Percentiles rank a stretch among this genome's conserved stretches.
phyloP scores from a whole-genome alignment of 2,797 vertebrate genomes.

The Tokudaia tokunoshimensis region DNA sequence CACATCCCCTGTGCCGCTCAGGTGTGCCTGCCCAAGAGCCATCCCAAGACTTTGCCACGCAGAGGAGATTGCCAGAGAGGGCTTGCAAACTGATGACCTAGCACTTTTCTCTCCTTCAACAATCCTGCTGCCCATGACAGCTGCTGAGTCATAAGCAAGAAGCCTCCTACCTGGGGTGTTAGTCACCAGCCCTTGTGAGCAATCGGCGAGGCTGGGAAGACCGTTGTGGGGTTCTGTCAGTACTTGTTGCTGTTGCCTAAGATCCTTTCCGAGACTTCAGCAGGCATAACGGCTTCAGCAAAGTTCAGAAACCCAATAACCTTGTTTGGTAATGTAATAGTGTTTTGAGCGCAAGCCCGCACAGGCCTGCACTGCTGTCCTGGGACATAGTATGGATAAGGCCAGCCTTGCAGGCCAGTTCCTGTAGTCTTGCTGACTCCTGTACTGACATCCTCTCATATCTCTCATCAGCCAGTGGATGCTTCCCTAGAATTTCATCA shows the following conservation, averaged over 20 bases:
- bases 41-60: neutral
- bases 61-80: neutral
- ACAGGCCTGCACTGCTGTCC: neutral
- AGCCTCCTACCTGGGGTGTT: constrained; percentile 20
- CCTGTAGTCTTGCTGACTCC: neutral
- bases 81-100: neutral
- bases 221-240: constrained; percentile 60
- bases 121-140: neutral
- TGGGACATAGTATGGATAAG: neutral
- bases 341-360: neutral
- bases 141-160: constrained; percentile 52
- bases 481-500: neutral
- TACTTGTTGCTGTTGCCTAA: constrained; percentile 67
- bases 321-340: constrained; percentile 42
- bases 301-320: constrained; percentile 52
- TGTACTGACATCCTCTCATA: neutral
- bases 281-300: constrained; percentile 28
- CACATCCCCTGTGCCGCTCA: neutral
- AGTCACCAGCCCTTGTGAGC: constrained; percentile 56
- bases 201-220: constrained; percentile 35
- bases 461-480: neutral
- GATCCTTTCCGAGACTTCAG: neutral
- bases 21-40: constrained; percentile 34
- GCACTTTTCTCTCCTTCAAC: neutral
- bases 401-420: neutral